Evolutionary conservation across 92 coral and sea anemone genomes (phyloP).

Genomic region (Parazoanthus atlanticus): DNA sequence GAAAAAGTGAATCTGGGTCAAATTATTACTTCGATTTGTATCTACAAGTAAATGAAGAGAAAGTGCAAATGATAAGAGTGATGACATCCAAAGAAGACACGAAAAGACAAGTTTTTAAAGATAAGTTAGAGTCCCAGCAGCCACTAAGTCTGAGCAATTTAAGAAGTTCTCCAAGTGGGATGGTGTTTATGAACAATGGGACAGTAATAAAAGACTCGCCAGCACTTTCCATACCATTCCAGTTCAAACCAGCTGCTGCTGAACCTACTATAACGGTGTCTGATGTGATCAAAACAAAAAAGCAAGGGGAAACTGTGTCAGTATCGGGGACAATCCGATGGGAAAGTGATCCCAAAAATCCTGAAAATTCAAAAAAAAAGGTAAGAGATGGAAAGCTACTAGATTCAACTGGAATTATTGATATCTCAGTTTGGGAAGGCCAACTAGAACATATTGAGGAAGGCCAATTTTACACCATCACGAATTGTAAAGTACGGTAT

Average conservation of each 20-base stretch:
- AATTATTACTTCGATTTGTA: constrained; percentile 24
- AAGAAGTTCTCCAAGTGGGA: constrained; percentile 18
- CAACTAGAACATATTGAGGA: too few relatives aligned
- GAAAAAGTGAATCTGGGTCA: constrained; percentile 39
- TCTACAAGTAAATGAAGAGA: constrained; percentile 30
- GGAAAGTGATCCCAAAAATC: too few relatives aligned
- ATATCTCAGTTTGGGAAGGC: too few relatives aligned
- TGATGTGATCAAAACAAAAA: too few relatives aligned
- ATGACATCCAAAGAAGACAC: constrained; percentile 35
- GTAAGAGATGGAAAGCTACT: too few relatives aligned
- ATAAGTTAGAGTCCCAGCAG: constrained; percentile 24
- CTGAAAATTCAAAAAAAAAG: too few relatives aligned
- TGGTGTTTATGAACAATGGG: constrained; percentile 47
- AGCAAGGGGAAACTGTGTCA: too few relatives aligned
- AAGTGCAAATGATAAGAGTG: constrained; percentile 26
- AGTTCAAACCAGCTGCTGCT: constrained; percentile 39
- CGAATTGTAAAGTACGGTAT: too few relatives aligned
- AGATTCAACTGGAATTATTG: too few relatives aligned
- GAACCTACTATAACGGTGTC: constrained; percentile 17
- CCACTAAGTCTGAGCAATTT: constrained; percentile 17
- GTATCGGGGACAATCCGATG: too few relatives aligned
- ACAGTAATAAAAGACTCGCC: constrained; percentile 38
- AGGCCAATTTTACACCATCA: too few relatives aligned
- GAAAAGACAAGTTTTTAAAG: constrained; percentile 18
- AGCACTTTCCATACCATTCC: constrained; percentile 43